Base-by-base conservation (phyloP, 2,797 vertebrate genomes). In the Squalus acanthias region DNA sequence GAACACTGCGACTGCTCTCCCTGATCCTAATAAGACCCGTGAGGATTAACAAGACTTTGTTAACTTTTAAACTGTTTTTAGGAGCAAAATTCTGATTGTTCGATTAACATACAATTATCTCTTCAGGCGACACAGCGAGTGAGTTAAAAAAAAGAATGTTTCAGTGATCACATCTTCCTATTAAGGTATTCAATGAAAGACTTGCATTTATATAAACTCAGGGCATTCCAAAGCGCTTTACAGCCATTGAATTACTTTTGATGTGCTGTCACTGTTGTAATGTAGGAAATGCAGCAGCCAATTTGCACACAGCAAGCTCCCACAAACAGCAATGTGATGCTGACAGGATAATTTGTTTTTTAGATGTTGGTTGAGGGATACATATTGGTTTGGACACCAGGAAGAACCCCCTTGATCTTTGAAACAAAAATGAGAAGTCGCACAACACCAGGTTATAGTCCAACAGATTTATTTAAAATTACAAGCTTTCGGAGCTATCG, bases 31-130 rank as follows among this genome's bases (percentile, higher is more conserved):
- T 92, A 67, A 67, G 63, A 8, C 57, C 60, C 63, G 10, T 65
- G 89, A 67, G 89, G 89, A 92, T 92, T 65, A 92, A 17, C 17
- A 63, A 9, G 63, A 65, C 33, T 92, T 92, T 67, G 60, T 67
- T 92, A 92, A 92, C 89, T 65, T 92, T 92, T 92, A 65, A 39
- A 39, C 89, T 92, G 89, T 33, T 33, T 65, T n/a, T 60, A 20
- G 33, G 15, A 22, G 57, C 89, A 67, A 2, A n/a, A 39, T 63
- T n/a, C 15, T 67, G 57, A 39, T 67, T 17, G 13, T 65, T 92
- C 17, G 33, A 92, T 92, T 92, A 39, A 65, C 57, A 92, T 89
- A 46, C 53, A 89, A 57, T 85, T 85, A 85, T 33, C 87, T 60
- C 53, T 20, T n/a, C 60, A 67, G 33, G 60, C 60, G 20, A 33